Percentiles rank a stretch among this genome's conserved stretches.
These are phyloP conservation scores for Drosophila neutralis DNA, from an alignment of 2,888 invertebrate species.

Conservation along the genomic window DNA sequence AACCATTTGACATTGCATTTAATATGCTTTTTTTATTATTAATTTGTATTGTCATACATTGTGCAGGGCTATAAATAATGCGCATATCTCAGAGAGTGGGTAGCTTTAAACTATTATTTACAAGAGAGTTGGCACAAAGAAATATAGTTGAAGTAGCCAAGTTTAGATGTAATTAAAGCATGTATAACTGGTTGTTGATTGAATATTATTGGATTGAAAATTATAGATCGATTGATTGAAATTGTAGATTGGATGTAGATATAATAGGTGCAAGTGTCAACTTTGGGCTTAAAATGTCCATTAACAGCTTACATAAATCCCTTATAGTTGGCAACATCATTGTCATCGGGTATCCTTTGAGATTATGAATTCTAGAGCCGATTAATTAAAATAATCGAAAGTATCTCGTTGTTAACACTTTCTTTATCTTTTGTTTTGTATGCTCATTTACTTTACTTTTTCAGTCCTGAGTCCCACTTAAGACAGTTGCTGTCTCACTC, in stretches of 20 bases:
- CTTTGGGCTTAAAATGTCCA: background rate
- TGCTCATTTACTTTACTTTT: background rate
- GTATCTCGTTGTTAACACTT: background rate
- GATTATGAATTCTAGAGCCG: background rate
- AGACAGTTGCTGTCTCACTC: background rate
- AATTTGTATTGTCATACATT: conserved; percentile 48
- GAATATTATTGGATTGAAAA: background rate
- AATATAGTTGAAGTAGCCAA: background rate
- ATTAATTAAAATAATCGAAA: background rate
- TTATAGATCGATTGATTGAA: background rate
- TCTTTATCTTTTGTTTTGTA: background rate
- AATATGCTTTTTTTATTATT: conserved; percentile 74
- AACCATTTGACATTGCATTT: conserved; percentile 78
- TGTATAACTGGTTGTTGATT: background rate
- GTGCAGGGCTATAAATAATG: conserved; percentile 43
- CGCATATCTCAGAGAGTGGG: background rate
- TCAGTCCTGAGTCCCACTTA: background rate
- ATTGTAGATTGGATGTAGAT: background rate
- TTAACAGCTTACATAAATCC: background rate
- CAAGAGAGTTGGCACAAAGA: background rate
- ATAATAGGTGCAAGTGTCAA: background rate
- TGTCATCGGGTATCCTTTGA: background rate
- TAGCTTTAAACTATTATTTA: background rate
- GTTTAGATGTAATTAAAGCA: background rate
- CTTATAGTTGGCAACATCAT: background rate